phyloP scores from a whole-genome alignment of 1,140 invertebrate genomes.

The Melitaea cinxia region DNA sequence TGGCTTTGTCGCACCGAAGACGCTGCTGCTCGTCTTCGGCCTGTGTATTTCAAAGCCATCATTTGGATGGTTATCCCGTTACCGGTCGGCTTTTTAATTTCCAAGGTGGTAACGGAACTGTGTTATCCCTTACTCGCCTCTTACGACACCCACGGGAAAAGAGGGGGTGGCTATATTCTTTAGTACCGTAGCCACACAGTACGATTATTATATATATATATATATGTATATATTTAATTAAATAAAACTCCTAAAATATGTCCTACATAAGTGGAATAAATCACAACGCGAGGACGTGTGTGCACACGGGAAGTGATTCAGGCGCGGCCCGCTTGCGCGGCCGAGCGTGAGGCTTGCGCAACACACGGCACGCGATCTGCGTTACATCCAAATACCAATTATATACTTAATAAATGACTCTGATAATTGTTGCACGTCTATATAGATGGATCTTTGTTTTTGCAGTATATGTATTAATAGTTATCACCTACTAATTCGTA shows the following conservation, averaged over 20 bases:
- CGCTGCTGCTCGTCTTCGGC: too few species aligned
- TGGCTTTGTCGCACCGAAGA: too few species aligned
- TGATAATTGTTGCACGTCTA: slow-evolving; percentile 3
- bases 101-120: too few species aligned
- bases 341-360: slow-evolving; percentile 65
- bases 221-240: too few species aligned
- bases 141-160: too few species aligned
- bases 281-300: slow-evolving; percentile 55
- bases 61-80: too few species aligned
- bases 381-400: slow-evolving; percentile 22
- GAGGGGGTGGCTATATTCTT: too few species aligned
- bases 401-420: slow-evolving; percentile 10
- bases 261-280: slow-evolving; percentile 34
- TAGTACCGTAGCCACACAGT: too few species aligned
- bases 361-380: slow-evolving; percentile 57
- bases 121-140: too few species aligned
- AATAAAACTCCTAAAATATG: background rate
- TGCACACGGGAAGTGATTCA: slow-evolving; percentile 72
- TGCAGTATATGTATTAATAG: background rate
- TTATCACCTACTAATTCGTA: background rate
- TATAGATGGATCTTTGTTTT: background rate
- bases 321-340: slow-evolving; percentile 65
- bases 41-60: too few species aligned
- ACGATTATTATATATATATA: too few species aligned
- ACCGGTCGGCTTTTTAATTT: too few species aligned